Evolutionary conservation across 1,140 invertebrate genomes (phyloP).

Genomic region (Copidosoma floridanum): DNA sequence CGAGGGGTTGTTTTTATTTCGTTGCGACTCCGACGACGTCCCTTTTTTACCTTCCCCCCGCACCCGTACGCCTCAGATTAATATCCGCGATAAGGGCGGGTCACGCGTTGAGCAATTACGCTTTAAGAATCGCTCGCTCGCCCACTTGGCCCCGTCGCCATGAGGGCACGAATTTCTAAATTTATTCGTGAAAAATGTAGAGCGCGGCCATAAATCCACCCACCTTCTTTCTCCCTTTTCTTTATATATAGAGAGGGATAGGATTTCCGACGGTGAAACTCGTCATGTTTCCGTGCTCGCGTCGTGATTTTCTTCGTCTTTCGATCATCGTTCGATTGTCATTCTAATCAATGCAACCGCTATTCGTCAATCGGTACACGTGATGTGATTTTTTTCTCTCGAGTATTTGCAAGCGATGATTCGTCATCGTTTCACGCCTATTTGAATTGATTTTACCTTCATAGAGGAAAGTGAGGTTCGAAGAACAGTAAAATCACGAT

Average conservation of each 20-base stretch:
- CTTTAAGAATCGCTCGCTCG: conserved; percentile 27
- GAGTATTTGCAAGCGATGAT: too few relatives aligned
- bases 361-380: too few relatives aligned
- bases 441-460: too few relatives aligned
- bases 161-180: conserved; percentile 18
- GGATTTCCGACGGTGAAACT: conserved; percentile 4
- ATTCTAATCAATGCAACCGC: too few relatives aligned
- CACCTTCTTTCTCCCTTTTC: neutral
- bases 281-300: neutral
- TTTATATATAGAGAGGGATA: conserved; percentile 19
- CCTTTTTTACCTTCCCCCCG: neutral
- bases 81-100: conserved; percentile 10
- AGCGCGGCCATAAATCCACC: neutral
- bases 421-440: too few relatives aligned
- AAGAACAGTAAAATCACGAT: too few relatives aligned
- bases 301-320: too few relatives aligned
- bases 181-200: conserved; percentile 19
- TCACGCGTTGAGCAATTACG: conserved; percentile 23
- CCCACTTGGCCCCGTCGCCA: too few relatives aligned
- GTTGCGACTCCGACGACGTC: neutral
- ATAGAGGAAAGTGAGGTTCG: too few relatives aligned
- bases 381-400: too few relatives aligned
- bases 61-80: neutral
- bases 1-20: neutral
- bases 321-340: too few relatives aligned